phyloP scores from a whole-genome alignment of 1,140 invertebrate species.

The Saccostrea echinata region DNA sequence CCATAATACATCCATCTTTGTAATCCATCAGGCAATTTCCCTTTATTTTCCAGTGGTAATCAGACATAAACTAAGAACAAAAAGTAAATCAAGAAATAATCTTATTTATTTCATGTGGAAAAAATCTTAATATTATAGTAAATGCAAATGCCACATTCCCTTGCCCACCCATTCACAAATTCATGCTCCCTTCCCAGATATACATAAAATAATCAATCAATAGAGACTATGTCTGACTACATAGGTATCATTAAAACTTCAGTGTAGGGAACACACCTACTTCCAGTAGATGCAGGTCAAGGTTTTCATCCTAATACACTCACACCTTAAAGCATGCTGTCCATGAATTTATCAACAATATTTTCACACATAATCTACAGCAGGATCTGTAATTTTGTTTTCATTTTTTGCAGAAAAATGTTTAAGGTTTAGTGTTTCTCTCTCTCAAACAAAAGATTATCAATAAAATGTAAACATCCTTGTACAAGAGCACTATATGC shows the following conservation, averaged over 20 bases:
- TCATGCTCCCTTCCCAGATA: slow-evolving; percentile 2
- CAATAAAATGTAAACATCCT: too few species aligned
- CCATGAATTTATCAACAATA: background rate
- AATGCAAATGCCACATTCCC: background rate
- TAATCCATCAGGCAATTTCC: too few species aligned
- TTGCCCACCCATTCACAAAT: slow-evolving; percentile 1
- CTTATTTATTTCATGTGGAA: slow-evolving; percentile 28
- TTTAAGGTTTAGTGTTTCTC: background rate
- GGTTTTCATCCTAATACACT: background rate
- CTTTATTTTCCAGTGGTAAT: background rate
- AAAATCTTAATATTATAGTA: background rate
- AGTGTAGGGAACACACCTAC: background rate
- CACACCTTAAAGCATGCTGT: background rate
- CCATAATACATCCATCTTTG: too few species aligned
- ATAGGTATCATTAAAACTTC: background rate
- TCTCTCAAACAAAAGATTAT: too few species aligned
- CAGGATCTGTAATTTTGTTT: background rate
- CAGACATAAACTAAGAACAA: background rate
- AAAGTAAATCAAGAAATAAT: background rate
- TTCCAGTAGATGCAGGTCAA: background rate
- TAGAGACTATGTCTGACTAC: background rate
- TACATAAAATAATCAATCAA: slow-evolving; percentile 14
- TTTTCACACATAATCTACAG: background rate
- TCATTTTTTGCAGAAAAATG: background rate
- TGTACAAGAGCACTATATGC: too few species aligned